Conservation (phyloP, 2,113 vertebrate genomes). For the Alligator mississippiensis region DNA sequence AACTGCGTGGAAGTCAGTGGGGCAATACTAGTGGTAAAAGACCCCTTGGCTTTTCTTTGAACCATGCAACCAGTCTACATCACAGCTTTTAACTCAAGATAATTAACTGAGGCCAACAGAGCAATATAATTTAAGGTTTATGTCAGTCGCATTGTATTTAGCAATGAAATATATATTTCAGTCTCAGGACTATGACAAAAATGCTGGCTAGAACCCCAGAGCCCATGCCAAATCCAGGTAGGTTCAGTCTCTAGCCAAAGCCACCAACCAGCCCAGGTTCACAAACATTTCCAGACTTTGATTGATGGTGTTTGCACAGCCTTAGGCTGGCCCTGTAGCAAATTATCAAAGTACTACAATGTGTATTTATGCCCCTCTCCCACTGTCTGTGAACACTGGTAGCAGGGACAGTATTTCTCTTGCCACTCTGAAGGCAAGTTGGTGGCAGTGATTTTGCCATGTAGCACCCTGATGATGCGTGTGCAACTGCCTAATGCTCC, state of each 20-base stretch:
- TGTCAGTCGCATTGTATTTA: background rate
- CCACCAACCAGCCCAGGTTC: conserved; percentile 42
- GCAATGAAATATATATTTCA: background rate
- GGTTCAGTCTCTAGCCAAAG: conserved; percentile 48
- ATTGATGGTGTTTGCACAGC: background rate
- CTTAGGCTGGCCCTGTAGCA: background rate
- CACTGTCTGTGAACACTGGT: background rate
- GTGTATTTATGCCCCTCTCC: background rate
- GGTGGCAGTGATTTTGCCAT: background rate
- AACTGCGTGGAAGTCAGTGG: background rate
- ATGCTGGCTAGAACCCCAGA: conserved; percentile 55
- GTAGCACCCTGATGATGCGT: background rate
- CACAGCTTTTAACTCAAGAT: conserved; percentile 3
- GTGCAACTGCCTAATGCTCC: background rate
- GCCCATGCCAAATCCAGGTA: conserved; percentile 44
- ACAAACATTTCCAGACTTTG: conserved; percentile 38
- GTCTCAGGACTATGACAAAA: conserved; percentile 56
- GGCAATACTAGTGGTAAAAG: background rate
- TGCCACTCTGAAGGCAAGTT: background rate
- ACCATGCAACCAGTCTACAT: background rate
- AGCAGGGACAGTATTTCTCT: background rate
- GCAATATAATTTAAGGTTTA: background rate
- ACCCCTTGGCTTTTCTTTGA: background rate
- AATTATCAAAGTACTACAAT: background rate
- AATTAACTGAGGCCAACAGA: background rate